Evolutionary conservation across 2,888 invertebrate species (phyloP), one percentile per base, ranked within the genome.

Genomic region (Eristalis intricaria): DNA sequence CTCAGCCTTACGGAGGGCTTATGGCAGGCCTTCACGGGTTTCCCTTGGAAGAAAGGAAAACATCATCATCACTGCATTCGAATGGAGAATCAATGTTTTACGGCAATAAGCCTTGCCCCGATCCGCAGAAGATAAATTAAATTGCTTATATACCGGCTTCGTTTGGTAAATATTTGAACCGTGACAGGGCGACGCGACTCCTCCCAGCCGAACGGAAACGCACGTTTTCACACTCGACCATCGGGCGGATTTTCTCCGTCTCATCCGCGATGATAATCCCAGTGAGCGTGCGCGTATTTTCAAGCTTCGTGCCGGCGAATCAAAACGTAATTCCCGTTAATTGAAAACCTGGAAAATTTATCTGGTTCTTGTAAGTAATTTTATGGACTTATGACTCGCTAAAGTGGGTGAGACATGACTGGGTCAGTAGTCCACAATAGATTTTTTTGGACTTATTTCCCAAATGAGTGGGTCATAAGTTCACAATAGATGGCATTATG

Each of bases 311-410:
- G 86, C 71, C 86, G 70, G 56, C 63, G 82, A 79, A 75, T 83
- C 86, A 83, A 83, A 82, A 69, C 70, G 61, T 81, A 86, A 82
- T 69, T 69, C 69, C 82, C 78, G 76, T 79, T 83, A 86, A 86
- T 87, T 87, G 86, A 83, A 87, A 87, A 71, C 38, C 82, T 78
- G 74, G 77, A 77, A 85, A 85, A 82, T 86, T 60, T 82, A 78
- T 86, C 78, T 81, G 70, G 65, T 84, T 71, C 71, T 76, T 26
- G 26, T 26, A 26, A 26, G 4, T 26, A 4, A 26, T 26, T 26
- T n/a, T n/a, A n/a, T n/a, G n/a, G n/a, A n/a, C n/a, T n/a, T n/a
- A n/a, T n/a, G n/a, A n/a, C n/a, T n/a, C n/a, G n/a, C n/a, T n/a
- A n/a, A n/a, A n/a, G n/a, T n/a, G n/a, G n/a, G n/a, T n/a, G n/a